phyloP scores from a whole-genome alignment of 2,888 invertebrate species.

The Nemotelus pantherinus region DNA sequence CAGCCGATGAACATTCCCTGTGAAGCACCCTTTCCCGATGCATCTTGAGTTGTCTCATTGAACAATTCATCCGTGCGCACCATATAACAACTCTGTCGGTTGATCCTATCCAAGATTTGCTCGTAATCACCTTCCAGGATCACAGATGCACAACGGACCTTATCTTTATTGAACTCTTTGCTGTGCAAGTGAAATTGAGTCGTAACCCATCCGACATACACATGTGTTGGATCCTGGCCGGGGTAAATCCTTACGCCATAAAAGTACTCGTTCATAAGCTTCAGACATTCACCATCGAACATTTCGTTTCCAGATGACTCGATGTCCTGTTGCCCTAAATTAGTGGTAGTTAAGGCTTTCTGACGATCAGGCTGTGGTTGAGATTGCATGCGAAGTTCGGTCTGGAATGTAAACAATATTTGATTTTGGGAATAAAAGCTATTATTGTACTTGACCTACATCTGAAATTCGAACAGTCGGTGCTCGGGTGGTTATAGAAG shows the following conservation, averaged over 20 bases:
- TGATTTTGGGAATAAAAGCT: neutral
- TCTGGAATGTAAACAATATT: conserved; percentile 61
- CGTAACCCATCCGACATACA: conserved; percentile 99
- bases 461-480: conserved; percentile 66
- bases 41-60: conserved; percentile 91
- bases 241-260: conserved; percentile 75
- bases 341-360: conserved; percentile 76
- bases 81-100: conserved; percentile 97
- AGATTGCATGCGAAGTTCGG: conserved; percentile 71
- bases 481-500: conserved; percentile 64
- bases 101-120: conserved; percentile 81
- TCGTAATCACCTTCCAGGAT: conserved; percentile 84
- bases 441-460: conserved; percentile 54
- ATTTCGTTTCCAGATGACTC: conserved; percentile 88
- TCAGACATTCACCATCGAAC: conserved; percentile 86
- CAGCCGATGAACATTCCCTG: conserved; percentile 99
- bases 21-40: conserved; percentile 90
- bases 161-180: conserved; percentile 87
- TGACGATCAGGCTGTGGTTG: conserved; percentile 75
- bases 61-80: conserved; percentile 96
- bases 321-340: conserved; percentile 74
- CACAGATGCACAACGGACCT: conserved; percentile 84
- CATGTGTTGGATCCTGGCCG: conserved; percentile 67
- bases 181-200: conserved; percentile 95
- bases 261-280: conserved; percentile 96